Base-by-base conservation (phyloP, 2,797 vertebrate genomes). In the Hephaestus fuliginosus region DNA sequence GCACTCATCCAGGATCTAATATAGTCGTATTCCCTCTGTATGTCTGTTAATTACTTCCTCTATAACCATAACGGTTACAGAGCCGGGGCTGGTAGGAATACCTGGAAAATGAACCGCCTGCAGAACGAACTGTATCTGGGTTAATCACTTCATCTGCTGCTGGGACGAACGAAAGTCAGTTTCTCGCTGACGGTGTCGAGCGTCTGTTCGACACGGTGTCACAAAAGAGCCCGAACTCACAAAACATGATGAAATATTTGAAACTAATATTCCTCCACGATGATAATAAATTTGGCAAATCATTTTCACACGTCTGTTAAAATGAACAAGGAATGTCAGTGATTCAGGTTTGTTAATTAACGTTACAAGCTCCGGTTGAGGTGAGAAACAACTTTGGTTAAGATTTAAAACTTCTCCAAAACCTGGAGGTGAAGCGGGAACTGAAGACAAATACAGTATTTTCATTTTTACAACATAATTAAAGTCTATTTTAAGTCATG, bases 1-100 rank as follows among this genome's bases (percentile, higher is more conserved):
- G 49, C 76, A 69, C 90, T 93, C 91, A 91, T 91, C 89, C 89
- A 80, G 81, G 78, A 88, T 93, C 90, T 94, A 92, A 93, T 93
- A 91, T 91, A 89, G 93, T 81, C 84, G 49, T 92, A 86, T 89
- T 93, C 91, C 91, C 89, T 88, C 87, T 91, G 88, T 87, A 91
- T 86, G 75, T 89, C 87, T 91, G 90, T 93, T 94, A 94, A 94
- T 94, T 94, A 93, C 90, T 83, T 94, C 83, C 91, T 88, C 75
- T 78, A 87, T 86, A 88, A 57, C 81, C 84, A 52, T 86, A 81
- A 48, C 46, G 41, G 51, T 25, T 74, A 68, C 36, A 74, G 43
- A 75, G 51, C 70, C 48, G 4, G 2, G 70, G 69, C 70, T 86
- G 76, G 81, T 63, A 71, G 76, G 81, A 79, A 88, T 84, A 91